Percentiles rank a stretch among this genome's conserved stretches.
Evolutionary conservation across 2,797 vertebrate species (phyloP).

Genomic region (Melanotaenia maccullochi): DNA sequence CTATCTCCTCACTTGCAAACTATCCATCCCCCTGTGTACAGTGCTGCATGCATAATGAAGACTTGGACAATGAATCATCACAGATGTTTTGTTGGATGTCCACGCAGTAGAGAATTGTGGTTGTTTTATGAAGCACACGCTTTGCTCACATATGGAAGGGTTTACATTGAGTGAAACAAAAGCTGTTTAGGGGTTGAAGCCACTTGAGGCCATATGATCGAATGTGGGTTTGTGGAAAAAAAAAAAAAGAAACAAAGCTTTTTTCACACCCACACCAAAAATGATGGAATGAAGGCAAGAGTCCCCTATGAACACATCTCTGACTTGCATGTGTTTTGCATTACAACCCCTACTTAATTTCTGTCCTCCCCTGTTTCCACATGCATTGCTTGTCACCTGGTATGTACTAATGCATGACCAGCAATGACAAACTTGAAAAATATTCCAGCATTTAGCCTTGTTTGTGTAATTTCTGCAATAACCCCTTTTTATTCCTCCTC

Average conservation of each 20-base stretch:
- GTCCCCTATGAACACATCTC: constrained; percentile 64
- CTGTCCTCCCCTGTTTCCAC: constrained; percentile 43
- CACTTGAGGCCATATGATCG: constrained; percentile 62
- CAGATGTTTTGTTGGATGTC: constrained; percentile 73
- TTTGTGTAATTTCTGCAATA: background rate
- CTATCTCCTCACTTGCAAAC: constrained; percentile 64
- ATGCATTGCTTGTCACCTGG: constrained; percentile 57
- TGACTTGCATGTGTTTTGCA: constrained; percentile 69
- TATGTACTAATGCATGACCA: constrained; percentile 50
- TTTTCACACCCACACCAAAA: constrained; percentile 56
- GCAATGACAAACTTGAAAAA: constrained; percentile 54
- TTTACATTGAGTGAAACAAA: constrained; percentile 61
- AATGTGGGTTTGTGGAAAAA: constrained; percentile 41
- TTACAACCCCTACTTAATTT: constrained; percentile 49
- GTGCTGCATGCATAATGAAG: constrained; percentile 49
- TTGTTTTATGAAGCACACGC: constrained; percentile 48
- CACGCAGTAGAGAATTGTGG: constrained; percentile 46
- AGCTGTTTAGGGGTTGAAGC: constrained; percentile 47
- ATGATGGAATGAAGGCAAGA: constrained; percentile 66
- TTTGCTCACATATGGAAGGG: constrained; percentile 71
- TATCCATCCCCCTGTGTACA: constrained; percentile 71
- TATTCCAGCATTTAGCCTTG: constrained; percentile 31
- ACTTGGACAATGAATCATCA: constrained; percentile 55
- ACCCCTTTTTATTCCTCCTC: background rate
- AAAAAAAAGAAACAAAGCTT: constrained; percentile 33